These are phyloP conservation scores for Neostethus bicornis DNA, from an alignment of 2,797 vertebrate genomes.

Conservation along the genomic window DNA sequence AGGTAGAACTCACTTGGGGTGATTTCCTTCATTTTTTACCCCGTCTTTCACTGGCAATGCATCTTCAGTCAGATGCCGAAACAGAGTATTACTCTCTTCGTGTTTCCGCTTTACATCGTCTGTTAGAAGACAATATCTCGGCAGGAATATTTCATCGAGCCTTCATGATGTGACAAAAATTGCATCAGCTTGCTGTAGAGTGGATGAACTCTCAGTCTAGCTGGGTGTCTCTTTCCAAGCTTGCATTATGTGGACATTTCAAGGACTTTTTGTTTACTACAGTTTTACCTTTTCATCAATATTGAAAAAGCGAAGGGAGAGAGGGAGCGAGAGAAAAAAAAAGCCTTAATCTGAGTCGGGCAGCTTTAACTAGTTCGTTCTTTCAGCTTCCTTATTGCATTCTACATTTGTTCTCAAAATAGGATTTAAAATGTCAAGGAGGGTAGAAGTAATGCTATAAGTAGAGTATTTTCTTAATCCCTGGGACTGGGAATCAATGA, in stretches of 20 bases:
- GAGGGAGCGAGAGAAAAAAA: constrained; percentile 6
- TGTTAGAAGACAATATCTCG: constrained; percentile 10
- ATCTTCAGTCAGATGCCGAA: background rate
- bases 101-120: background rate
- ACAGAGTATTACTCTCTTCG: background rate
- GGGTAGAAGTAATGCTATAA: constrained; percentile 74
- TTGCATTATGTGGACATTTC: constrained; percentile 47
- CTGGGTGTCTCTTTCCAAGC: constrained; percentile 18
- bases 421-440: constrained; percentile 82
- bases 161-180: background rate
- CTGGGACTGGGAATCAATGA: constrained; percentile 69
- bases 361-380: constrained; percentile 67
- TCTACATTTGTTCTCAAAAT: constrained; percentile 80
- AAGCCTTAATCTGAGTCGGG: constrained; percentile 69
- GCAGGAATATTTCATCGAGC: background rate
- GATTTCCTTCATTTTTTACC: background rate
- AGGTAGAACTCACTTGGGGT: too few relatives aligned
- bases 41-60: constrained; percentile 34
- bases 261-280: constrained; percentile 71
- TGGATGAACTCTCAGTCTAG: background rate
- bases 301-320: constrained; percentile 19
- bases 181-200: background rate
- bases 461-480: constrained; percentile 78
- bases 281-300: constrained; percentile 65
- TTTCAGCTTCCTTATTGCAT: constrained; percentile 63